These are phyloP conservation scores for Protosalanx chinensis DNA, from an alignment of 2,797 vertebrate genomes.

Conservation along the genomic window DNA sequence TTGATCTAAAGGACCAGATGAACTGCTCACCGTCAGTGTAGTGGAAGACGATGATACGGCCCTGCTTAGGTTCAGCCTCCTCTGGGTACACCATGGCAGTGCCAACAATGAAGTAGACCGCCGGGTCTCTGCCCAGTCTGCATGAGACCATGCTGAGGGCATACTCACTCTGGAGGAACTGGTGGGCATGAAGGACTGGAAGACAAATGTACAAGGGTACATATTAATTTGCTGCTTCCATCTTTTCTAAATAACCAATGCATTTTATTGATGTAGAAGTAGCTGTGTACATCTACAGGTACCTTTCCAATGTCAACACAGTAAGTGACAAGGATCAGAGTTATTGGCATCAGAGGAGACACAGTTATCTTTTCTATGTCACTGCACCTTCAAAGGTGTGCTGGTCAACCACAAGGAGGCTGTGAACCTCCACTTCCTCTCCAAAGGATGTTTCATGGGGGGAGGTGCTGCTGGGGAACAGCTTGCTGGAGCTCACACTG, in stretches of 20 bases:
- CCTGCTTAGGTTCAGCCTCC: constrained; percentile 97
- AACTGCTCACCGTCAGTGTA: constrained; percentile 87
- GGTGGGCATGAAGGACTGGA: constrained; percentile 94
- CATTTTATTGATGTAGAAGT: background rate
- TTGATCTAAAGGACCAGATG: background rate
- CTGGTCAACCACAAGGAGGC: constrained; percentile 95
- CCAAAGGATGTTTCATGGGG: constrained; percentile 96
- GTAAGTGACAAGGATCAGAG: too few species aligned
- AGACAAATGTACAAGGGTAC: background rate
- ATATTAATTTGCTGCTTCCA: background rate
- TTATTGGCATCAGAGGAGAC: too few species aligned
- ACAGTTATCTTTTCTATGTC: constrained; percentile 20
- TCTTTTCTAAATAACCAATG: too few species aligned
- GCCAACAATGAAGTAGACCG: constrained; percentile 95
- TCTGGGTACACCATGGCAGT: constrained; percentile 99
- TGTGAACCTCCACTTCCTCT: constrained; percentile 98
- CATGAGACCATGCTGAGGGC: constrained; percentile 98
- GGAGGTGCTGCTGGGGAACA: constrained; percentile 97
- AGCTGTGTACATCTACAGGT: background rate
- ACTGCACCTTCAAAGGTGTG: constrained; percentile 96
- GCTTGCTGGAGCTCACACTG: constrained; percentile 97
- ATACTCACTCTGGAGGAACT: constrained; percentile 95
- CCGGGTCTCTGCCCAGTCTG: constrained; percentile 91
- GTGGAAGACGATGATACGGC: constrained; percentile 96
- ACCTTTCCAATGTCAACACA: background rate